These are phyloP conservation scores for Tetrao urogallus DNA, from an alignment of 2,113 vertebrate species.

Conservation along the genomic window DNA sequence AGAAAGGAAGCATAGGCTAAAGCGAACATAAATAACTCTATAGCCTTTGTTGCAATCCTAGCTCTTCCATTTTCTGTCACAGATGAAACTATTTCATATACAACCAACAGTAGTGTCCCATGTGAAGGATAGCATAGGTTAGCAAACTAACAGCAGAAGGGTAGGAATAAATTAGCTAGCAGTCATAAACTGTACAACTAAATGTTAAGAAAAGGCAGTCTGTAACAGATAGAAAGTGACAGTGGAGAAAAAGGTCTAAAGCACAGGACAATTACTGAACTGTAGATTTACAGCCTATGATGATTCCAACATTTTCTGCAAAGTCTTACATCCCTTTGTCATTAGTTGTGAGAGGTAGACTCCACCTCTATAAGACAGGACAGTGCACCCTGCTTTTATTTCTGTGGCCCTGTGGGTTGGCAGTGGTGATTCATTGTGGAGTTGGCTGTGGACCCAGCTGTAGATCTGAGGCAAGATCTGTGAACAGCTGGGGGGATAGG, in stretches of 20 bases:
- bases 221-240: background rate
- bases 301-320: background rate
- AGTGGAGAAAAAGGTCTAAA: background rate
- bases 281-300: background rate
- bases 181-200: background rate
- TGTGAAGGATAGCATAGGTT: background rate
- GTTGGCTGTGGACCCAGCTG: too few species aligned
- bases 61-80: background rate
- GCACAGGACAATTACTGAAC: background rate
- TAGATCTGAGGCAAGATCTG: too few species aligned
- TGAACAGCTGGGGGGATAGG: too few species aligned
- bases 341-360: background rate
- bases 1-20: background rate
- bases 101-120: background rate
- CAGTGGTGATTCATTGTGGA: too few species aligned
- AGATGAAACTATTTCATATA: background rate
- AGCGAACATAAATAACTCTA: background rate
- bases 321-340: background rate
- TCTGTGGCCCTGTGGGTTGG: too few species aligned
- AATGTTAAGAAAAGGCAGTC: background rate
- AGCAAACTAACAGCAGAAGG: background rate
- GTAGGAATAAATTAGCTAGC: background rate
- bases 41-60: background rate
- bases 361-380: too few species aligned
- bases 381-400: too few species aligned